A percentile compares a stretch with the other conserved stretches of the same genome.
These are phyloP conservation scores for Xanthia icteritia DNA, from an alignment of 2,888 invertebrate species.

Conservation along the genomic window DNA sequence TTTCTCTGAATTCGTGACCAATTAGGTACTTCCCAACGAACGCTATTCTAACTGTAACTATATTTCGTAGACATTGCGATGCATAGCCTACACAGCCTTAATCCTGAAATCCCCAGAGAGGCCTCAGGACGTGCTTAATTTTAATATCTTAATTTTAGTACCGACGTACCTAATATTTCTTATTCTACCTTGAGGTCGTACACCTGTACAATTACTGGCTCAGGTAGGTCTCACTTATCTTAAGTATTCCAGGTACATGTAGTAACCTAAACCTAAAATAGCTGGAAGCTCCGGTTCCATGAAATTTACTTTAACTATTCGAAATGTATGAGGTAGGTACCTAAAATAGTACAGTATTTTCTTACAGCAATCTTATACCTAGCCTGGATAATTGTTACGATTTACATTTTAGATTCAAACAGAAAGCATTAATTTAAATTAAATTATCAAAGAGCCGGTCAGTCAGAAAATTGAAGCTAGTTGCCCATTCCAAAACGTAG, in stretches of 20 bases:
- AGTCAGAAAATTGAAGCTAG: too few species aligned
- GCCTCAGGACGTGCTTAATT: slow-evolving; percentile 45
- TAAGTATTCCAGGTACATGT: background rate
- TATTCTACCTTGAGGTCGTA: slow-evolving; percentile 14
- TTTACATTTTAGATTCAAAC: background rate
- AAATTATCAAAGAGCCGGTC: too few species aligned
- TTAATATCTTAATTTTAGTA: slow-evolving; percentile 19
- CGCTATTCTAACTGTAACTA: slow-evolving; percentile 1
- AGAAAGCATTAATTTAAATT: too few species aligned
- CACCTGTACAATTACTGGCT: slow-evolving; percentile 8
- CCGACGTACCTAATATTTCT: slow-evolving; percentile 10
- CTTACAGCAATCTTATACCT: background rate
- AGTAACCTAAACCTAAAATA: background rate
- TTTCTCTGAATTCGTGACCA: background rate
- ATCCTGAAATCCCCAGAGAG: slow-evolving; percentile 37
- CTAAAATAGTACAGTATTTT: background rate
- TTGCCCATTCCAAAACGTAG: too few species aligned
- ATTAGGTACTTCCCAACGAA: slow-evolving; percentile 1
- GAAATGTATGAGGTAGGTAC: background rate
- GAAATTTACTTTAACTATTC: slow-evolving; percentile 1
- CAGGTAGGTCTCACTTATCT: background rate
- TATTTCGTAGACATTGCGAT: slow-evolving; percentile 20
- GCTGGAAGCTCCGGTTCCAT: background rate
- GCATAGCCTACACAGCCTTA: slow-evolving; percentile 26
- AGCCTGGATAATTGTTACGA: background rate